phyloP scores from a whole-genome alignment of 2,888 invertebrate species.

The Yponomeuta cagnagella region DNA sequence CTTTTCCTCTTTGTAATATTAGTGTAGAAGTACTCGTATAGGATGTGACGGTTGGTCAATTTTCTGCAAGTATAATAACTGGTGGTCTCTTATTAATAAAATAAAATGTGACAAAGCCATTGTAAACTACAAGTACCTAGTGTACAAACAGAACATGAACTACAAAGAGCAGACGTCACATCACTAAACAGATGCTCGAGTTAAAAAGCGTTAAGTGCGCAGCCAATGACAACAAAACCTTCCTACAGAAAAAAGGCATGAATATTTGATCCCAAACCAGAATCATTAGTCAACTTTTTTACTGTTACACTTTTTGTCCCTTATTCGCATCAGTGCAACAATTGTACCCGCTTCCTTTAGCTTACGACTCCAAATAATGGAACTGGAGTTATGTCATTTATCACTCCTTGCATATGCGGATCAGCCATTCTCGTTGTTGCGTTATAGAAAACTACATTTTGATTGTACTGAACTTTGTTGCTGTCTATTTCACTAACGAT shows the following conservation, averaged over 20 bases:
- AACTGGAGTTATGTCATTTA: conserved; percentile 65
- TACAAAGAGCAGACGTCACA: conserved; percentile 22
- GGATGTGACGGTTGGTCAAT: too few relatives aligned
- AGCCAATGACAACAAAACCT: conserved; percentile 50
- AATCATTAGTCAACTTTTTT: conserved; percentile 75
- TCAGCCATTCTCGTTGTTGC: conserved; percentile 50
- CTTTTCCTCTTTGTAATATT: too few relatives aligned
- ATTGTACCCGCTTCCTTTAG: conserved; percentile 51
- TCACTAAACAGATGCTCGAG: conserved; percentile 64
- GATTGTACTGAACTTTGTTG: conserved; percentile 55
- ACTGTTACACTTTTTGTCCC: conserved; percentile 45
- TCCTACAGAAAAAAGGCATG: conserved; percentile 57
- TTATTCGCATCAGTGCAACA: conserved; percentile 47
- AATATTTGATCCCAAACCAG: conserved; percentile 72
- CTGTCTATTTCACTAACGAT: conserved; percentile 44
- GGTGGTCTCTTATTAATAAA: background rate
- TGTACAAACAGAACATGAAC: conserved; percentile 6
- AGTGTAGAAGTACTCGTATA: too few relatives aligned
- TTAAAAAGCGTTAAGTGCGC: conserved; percentile 68
- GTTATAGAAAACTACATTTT: conserved; percentile 60
- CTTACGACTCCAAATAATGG: conserved; percentile 55
- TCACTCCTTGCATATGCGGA: conserved; percentile 61
- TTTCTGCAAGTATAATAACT: too few relatives aligned
- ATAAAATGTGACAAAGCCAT: background rate
- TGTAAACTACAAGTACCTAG: background rate